Evolutionary conservation across 2,113 vertebrate species (phyloP), one percentile per base, ranked within the genome.

Genomic region (Eudyptes chrysolophus): DNA sequence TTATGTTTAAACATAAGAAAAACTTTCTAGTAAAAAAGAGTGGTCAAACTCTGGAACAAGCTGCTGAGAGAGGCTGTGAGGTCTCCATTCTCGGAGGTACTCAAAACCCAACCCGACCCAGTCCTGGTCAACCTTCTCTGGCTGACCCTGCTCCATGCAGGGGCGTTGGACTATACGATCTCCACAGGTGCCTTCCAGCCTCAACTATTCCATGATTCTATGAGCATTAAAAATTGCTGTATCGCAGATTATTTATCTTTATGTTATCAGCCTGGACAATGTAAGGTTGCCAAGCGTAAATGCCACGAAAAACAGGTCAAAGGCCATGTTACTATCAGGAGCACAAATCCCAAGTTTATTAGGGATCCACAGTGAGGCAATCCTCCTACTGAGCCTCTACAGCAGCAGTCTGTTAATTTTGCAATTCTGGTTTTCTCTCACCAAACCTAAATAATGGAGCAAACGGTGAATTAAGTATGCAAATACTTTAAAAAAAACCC

Each of bases 81-180:
- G 29, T 48, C 38, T 71, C 40, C 22, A 40, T 29, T 22, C 15
- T 19, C 29, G 34, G 48, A 71, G 49, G 48, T 13, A 48, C 29
- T 61, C 29, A 71, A 40, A 88, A 46, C 38, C 27, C 26, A 61
- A 29, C 18, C 4, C 2, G 57, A 34, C 8, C 12, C 11, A 34
- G 22, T 36, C 22, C 15, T 48, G 34, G 38, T 9, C 44, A 38
- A 7, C 48, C 48, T 70, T 44, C 55, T 70, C 36, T 44, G 65
- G 29, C 66, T 34, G 40, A 62, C 40, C 5, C 66, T 54, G 34
- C 29, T 34, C 29, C 40, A 40, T 1, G 0, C 19, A 55, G 42
- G 14, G 9, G 6, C 3, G 2, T 46, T 54, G 65, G 42, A n/a
- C 49, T 29, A 4, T 22, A 21, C 0, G 1, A 18, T 48, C 48